These are phyloP conservation scores for Cerceris rybyensis DNA, from an alignment of 2,888 invertebrate genomes.

Conservation along the genomic window DNA sequence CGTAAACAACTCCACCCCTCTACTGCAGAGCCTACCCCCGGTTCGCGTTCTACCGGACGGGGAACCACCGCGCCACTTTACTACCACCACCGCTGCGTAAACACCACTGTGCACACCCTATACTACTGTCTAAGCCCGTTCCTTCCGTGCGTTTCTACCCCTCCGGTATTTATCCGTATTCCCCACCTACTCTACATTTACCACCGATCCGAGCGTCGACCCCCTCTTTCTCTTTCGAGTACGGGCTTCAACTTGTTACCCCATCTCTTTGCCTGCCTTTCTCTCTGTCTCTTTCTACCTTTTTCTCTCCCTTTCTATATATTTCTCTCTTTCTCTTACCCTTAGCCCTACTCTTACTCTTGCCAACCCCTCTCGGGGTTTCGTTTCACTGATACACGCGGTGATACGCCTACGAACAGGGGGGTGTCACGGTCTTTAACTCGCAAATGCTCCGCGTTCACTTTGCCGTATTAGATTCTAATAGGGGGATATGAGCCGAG, in stretches of 20 bases:
- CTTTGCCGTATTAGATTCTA: conserved; percentile 77
- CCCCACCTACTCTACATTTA: conserved; percentile 4
- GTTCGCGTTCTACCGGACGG: conserved; percentile 44
- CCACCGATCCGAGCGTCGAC: conserved; percentile 1
- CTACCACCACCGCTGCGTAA: conserved; percentile 59
- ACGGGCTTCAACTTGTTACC: conserved; percentile 54
- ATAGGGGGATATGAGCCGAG: conserved; percentile 68
- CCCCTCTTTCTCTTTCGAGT: conserved; percentile 10
- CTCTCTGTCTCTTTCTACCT: not conserved
- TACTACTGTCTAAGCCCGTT: conserved; percentile 46
- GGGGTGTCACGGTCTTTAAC: conserved; percentile 78
- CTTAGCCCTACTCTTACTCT: conserved; percentile 14
- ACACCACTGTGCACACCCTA: conserved; percentile 36
- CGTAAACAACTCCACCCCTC: conserved; percentile 79
- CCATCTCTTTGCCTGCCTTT: conserved; percentile 10
- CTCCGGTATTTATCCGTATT: conserved; percentile 15
- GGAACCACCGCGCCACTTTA: conserved; percentile 61
- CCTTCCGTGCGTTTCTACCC: conserved; percentile 43
- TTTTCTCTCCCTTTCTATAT: not conserved
- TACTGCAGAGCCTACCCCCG: conserved; percentile 30
- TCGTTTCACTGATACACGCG: conserved; percentile 47
- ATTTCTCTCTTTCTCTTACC: conserved; percentile 9
- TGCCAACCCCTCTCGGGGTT: conserved; percentile 43
- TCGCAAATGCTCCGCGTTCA: conserved; percentile 72
- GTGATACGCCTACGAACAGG: conserved; percentile 50